These are phyloP conservation scores for Microcebus lehilahytsara DNA, from an alignment of 2,113 vertebrate species.

Conservation along the genomic window DNA sequence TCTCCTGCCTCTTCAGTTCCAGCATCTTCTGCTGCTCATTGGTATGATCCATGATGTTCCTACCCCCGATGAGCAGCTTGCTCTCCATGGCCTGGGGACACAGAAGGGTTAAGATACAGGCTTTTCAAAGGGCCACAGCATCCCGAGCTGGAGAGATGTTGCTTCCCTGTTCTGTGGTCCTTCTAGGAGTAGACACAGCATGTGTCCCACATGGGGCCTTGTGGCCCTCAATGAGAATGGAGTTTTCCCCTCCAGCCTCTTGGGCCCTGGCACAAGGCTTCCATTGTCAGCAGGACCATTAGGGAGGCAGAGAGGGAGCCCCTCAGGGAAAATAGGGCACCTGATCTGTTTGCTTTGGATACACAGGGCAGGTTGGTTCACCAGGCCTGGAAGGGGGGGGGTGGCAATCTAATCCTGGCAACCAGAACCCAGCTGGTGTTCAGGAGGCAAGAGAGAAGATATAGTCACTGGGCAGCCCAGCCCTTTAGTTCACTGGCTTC, in stretches of 20 bases:
- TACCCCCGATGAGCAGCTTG: constrained; percentile 95
- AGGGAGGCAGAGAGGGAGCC: neutral
- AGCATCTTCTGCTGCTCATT: constrained; percentile 98
- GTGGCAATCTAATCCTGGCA: neutral
- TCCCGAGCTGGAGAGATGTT: neutral
- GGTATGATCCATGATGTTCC: constrained; percentile 97
- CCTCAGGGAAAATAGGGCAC: neutral
- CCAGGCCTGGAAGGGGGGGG: neutral
- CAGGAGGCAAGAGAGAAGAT: neutral
- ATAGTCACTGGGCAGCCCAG: neutral
- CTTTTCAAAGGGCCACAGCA: neutral
- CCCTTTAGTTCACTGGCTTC: neutral
- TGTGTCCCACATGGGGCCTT: neutral
- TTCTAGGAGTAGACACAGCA: neutral
- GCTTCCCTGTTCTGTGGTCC: neutral
- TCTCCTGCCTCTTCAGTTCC: constrained; percentile 95
- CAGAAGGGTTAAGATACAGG: neutral
- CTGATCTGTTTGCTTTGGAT: constrained; percentile 22
- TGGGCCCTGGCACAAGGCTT: neutral
- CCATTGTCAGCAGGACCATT: neutral
- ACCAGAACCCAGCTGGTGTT: neutral
- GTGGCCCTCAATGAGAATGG: neutral
- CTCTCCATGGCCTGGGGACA: constrained; percentile 93
- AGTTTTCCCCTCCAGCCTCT: neutral
- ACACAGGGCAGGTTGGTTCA: neutral